A percentile compares a stretch with the other conserved stretches of the same genome.
Evolutionary conservation across 2,888 invertebrate species (phyloP).

Genomic region (Epistrophe eligans): DNA sequence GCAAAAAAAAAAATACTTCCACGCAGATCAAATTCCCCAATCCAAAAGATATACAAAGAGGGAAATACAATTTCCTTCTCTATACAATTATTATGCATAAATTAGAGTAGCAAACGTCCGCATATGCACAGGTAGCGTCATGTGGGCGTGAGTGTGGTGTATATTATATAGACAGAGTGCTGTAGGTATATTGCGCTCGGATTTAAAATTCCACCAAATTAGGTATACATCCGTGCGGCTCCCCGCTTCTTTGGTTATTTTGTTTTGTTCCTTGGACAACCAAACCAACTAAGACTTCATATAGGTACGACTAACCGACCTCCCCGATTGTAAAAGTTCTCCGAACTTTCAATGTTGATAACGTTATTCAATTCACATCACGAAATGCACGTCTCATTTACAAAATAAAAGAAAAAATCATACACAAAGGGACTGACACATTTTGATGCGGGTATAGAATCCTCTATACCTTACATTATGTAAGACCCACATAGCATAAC

Average conservation of each 20-base stretch:
- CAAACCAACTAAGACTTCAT: background rate
- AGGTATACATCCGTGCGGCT: constrained; percentile 37
- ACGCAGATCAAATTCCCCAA: constrained; percentile 59
- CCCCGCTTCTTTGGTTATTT: constrained; percentile 18
- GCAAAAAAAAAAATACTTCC: constrained; percentile 44
- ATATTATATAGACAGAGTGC: background rate
- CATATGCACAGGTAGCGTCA: constrained; percentile 45
- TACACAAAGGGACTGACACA: constrained; percentile 46
- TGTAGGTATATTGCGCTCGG: constrained; percentile 38
- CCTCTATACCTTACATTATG: constrained; percentile 13
- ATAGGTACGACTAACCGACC: constrained; percentile 36
- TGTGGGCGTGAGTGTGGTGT: constrained; percentile 58
- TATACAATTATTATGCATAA: constrained; percentile 73
- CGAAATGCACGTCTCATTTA: constrained; percentile 68
- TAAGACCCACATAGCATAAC: constrained; percentile 62
- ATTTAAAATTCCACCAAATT: constrained; percentile 74
- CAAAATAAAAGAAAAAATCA: constrained; percentile 36
- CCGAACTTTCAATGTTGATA: constrained; percentile 64
- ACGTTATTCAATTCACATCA: constrained; percentile 73
- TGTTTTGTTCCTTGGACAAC: constrained; percentile 23
- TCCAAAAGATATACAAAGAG: constrained; percentile 37
- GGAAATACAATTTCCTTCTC: constrained; percentile 59
- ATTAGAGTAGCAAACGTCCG: constrained; percentile 56
- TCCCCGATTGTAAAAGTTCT: constrained; percentile 47
- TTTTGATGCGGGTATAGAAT: constrained; percentile 62